Evolutionary conservation across 2,113 vertebrate species (phyloP), one percentile per base, ranked within the genome.

Genomic region (Vanacampus margaritifer): DNA sequence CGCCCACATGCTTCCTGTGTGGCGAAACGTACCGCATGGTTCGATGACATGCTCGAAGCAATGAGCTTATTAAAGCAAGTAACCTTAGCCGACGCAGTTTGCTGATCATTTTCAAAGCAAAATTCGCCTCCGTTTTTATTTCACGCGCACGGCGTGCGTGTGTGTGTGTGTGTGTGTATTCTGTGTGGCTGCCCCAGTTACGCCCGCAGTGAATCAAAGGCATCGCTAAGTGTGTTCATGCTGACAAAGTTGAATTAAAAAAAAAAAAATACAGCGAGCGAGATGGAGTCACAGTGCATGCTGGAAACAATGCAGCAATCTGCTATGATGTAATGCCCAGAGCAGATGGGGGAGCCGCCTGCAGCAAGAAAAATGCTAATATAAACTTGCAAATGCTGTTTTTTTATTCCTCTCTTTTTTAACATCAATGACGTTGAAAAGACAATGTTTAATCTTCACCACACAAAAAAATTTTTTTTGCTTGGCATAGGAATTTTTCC

Each of bases 291-390:
- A 10, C 39, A 17, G 37, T 17, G 39, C 60, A 43, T 26, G 39
- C 37, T 43, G 14, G 39, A 62, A 62, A 62, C 23, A 62, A 24
- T 62, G 23, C 39, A 26, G 36, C 60, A 39, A 39, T 46, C 19
- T 32, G 35, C 17, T 36, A 58, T 12, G 43, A 67, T 16, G 10
- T 28, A 58, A 63, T 13, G 21, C 3, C 66, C 19, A 50, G 51
- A 63, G 45, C 19, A 48, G 61, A 63, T 14, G 35, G 21, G 35
- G 9, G 67, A 57, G 48, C 26, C n/a, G 37, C 41, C 61, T 45
- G 45, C 28, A 56, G 59, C 59, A 24, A 41, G 36, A 61, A 62
- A 62, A 41, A 62, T 62, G 36, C 59, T n/a, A 60, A 60, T 59
- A n/a, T 23, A 6, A 60, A 60, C 21, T n/a, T 23, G n/a, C n/a